A percentile compares a stretch with the other conserved stretches of the same genome.
Evolutionary conservation across 2,797 vertebrate genomes (phyloP).

Genomic region (Austrolebias charrua): DNA sequence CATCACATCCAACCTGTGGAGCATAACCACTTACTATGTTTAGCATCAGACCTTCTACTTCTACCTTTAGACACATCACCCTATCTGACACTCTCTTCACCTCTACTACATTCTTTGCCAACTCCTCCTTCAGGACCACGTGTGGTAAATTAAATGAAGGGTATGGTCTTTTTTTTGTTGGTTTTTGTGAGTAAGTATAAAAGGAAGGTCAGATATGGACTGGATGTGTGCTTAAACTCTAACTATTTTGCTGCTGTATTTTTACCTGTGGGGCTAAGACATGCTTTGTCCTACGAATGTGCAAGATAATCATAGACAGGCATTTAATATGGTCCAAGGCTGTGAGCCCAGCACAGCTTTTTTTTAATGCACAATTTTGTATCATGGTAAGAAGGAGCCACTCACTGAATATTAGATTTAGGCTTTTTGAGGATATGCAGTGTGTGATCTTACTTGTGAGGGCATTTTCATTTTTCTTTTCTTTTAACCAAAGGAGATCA

Average conservation of each 20-base stretch:
- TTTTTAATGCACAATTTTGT: slow-evolving; percentile 37
- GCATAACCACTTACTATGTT: too few species aligned
- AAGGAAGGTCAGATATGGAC: slow-evolving; percentile 13
- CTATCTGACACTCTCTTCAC: too few species aligned
- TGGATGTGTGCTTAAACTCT: slow-evolving; percentile 31
- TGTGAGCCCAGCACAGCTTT: slow-evolving; percentile 38
- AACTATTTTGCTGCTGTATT: slow-evolving; percentile 43
- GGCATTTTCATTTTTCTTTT: slow-evolving; percentile 58
- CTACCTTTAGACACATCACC: too few species aligned
- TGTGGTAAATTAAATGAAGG: slow-evolving; percentile 37
- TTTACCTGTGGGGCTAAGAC: slow-evolving; percentile 38
- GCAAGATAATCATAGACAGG: slow-evolving; percentile 48
- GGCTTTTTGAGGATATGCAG: slow-evolving; percentile 40
- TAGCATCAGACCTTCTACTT: too few species aligned
- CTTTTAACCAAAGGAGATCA: slow-evolving; percentile 59
- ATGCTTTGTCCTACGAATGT: slow-evolving; percentile 30
- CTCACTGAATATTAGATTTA: slow-evolving; percentile 32
- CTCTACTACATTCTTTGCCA: too few species aligned
- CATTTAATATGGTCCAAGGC: slow-evolving; percentile 51
- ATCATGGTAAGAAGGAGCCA: slow-evolving; percentile 26
- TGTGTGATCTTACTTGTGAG: slow-evolving; percentile 46
- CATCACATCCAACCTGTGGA: too few species aligned
- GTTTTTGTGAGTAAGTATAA: slow-evolving; percentile 21
- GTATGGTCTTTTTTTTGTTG: slow-evolving; percentile 3
- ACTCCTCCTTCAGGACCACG: too few species aligned